Conservation (phyloP, 2,888 invertebrate species). For the Tenthredo distinguenda region DNA sequence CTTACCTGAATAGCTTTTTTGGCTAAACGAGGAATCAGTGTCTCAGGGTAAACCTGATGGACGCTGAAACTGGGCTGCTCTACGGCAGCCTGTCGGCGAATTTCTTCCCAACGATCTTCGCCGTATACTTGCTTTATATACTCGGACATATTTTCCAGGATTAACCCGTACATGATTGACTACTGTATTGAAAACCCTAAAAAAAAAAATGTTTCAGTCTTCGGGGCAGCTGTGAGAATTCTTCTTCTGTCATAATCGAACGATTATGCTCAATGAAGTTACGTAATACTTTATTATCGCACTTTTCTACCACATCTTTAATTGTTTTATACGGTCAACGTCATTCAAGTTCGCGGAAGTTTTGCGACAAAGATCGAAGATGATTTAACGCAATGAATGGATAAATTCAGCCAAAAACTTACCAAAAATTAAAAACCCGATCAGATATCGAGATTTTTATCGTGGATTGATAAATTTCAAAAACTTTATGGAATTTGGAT, state of each 20-base stretch:
- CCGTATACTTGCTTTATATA: conserved; percentile 96
- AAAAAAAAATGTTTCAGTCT: conserved; percentile 26
- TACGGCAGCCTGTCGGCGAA: conserved; percentile 91
- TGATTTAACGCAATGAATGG: neutral
- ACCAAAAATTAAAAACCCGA: neutral
- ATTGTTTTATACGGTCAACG: neutral
- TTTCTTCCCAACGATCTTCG: conserved; percentile 96
- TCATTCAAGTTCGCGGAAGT: neutral
- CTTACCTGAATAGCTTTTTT: conserved; percentile 91
- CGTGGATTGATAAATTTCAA: neutral
- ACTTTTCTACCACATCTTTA: conserved; percentile 45
- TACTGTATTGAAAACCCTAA: conserved; percentile 56
- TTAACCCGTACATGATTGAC: conserved; percentile 93
- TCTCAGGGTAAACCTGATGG: conserved; percentile 96
- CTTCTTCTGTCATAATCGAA: neutral
- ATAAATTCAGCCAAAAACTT: neutral
- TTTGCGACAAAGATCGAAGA: neutral
- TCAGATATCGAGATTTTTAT: neutral
- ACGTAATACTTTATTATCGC: conserved; percentile 14
- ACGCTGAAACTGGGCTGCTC: conserved; percentile 93
- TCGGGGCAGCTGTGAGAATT: neutral
- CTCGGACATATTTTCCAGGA: conserved; percentile 96
- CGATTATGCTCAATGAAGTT: neutral
- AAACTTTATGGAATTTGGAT: neutral
- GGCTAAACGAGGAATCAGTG: conserved; percentile 90